Evolutionary conservation across 2,797 vertebrate genomes (phyloP), one percentile per base, ranked within the genome.

Genomic region (Platalea minor): DNA sequence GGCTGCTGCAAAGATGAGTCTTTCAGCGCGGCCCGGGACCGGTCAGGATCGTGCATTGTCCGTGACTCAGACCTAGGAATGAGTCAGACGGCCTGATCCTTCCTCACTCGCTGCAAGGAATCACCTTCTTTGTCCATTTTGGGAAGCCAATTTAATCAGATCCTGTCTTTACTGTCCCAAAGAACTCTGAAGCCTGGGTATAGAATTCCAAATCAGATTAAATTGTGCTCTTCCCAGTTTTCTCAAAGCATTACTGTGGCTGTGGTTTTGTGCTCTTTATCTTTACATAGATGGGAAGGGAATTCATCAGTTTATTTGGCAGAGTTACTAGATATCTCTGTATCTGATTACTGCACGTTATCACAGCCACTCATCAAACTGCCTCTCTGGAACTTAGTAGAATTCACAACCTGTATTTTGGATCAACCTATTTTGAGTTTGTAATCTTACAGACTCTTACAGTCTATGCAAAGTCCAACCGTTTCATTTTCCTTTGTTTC

Each of bases 61-160:
- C 8, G 0, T 95, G 95, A 96, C 73, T 96, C 95, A 96, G 96
- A 93, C 41, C 18, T 56, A 65, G 50, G 43, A 43, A 26, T 91
- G 91, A 95, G 23, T 96, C 95, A 94, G 56, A 51, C 17, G 74
- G 79, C 16, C 45, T 50, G 51, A 85, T 39, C 72, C 37, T 81
- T 35, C 63, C 78, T 93, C 0, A 0, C n/a, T 37, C 2, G 17
- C 14, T 61, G 45, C 59, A 77, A 61, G 39, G 17, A 53, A 45
- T 67, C 56, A 69, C 45, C 33, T 67, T 77, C 48, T 60, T 50
- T 10, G 13, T 77, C 48, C 78, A 25, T 51, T 80, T 48, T 57
- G 48, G 51, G 65, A 13, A 75, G 45, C 7, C 19, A 48, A 16
- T 80, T 79, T 56, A 63, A 80, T 11, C 31, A 92, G 54, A 56